Base-by-base conservation (phyloP, 2,797 vertebrate species). In the Vireo griseus region DNA sequence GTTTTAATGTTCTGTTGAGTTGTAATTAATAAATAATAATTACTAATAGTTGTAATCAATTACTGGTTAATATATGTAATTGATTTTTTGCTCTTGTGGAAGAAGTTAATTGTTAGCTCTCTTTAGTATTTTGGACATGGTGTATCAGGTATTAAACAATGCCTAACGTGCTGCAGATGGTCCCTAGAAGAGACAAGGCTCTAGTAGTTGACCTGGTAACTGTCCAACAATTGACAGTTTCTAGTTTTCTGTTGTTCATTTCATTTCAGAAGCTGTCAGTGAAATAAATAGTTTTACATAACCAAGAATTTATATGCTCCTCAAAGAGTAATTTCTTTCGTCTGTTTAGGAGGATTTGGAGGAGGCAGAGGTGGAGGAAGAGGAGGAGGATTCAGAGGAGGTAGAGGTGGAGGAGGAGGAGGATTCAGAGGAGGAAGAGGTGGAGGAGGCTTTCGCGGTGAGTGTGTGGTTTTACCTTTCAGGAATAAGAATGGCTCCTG, bases 401-500 rank as follows among this genome's bases (percentile, higher is more conserved):
- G 98, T 51, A 98, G 98, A 48, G 98, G 98, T 5, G 97, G 98
- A 8, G 96, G 97, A 16, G 96, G 97, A 62, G 98, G 98, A 20
- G 97, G 99, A 91, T 99, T 99, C 93, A 98, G 99, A 98, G 99
- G 99, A 87, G 98, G 98, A 85, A 98, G 98, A 47, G 98, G 98
- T 5, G 98, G 98, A 71, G 98, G 98, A 86, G 98, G 99, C 92
- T 99, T 99, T 95, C 98, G 99, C 97, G 99, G 99, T 99, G 69
- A 96, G 97, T 90, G 4, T n/a, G 12, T 4, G 1, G 4, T 40
- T 71, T 66, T 68, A 8, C 6, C 7, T 75, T 84, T 68, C 11
- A 26, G 5, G 74, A 44, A 12, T 33, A n/a, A 47, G 19, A 92
- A 16, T 9, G 19, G 11, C 16, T 90, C 6, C 14, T 47, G 22